Base-by-base conservation (phyloP, 2,113 vertebrate species). In the Cairina moschata region DNA sequence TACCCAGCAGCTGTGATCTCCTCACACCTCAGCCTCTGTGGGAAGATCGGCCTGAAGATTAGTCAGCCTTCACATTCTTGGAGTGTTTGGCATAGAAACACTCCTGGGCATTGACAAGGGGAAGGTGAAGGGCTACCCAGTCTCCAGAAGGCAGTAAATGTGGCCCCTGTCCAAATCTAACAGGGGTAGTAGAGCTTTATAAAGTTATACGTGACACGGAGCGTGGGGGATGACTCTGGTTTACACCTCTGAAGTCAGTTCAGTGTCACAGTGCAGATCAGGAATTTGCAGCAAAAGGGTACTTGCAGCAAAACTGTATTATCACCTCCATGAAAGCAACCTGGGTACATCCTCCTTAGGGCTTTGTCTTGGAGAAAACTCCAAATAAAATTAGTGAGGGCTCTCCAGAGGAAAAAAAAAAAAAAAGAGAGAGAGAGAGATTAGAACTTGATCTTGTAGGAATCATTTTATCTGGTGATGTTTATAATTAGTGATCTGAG, bases 71-170 rank as follows among this genome's bases (percentile, higher is more conserved):
- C 65, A 58, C 85, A 93, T 96, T 97, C 93, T 65, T 79, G 79
- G 86, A 95, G 95, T 84, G 65, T 68, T 87, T 95, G 74, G 65
- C 91, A 90, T 95, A 93, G 96, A 95, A 95, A 91, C 96, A 95
- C 96, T 90, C 55, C 60, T 63, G 67, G 72, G 79, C 85, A 91
- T 52, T 96, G 96, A 97, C 88, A 95, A 67, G 75, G 65, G 44
- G 54, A 92, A 93, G 71, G 71, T 86, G 86, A 59, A 95, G 77
- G 60, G 12, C 48, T 84, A 38, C 69, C 44, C 72, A 83, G 48
- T 26, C 66, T 90, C 56, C 85, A 75, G 58, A 81, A 93, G 74
- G 91, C 86, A 90, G 88, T 32, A 94, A 91, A 86, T 0, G 0
- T 96, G 95, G 95, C 91, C 28, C 11, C 20, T 74, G 46, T 91